Conservation (phyloP, 2,797 vertebrate genomes). For the Gobionotothen gibberifrons region DNA sequence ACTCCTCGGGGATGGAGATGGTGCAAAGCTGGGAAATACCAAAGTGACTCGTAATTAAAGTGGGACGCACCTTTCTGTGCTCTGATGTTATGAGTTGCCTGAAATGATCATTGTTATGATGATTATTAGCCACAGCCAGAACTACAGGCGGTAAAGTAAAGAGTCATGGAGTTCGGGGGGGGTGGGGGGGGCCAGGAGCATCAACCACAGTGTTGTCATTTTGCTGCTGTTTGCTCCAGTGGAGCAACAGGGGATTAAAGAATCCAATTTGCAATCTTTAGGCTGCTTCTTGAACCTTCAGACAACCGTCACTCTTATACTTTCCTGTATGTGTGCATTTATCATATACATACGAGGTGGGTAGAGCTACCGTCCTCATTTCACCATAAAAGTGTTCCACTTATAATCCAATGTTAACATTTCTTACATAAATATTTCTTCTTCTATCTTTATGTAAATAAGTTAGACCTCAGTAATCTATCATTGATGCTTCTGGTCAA, state of each 20-base stretch:
- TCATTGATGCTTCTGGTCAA: not conserved
- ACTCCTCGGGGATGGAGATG: conserved; percentile 27
- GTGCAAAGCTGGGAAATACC: conserved; percentile 50
- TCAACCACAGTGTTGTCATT: not conserved
- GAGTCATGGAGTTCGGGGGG: not conserved
- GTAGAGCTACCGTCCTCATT: not conserved
- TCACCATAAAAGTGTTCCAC: not conserved
- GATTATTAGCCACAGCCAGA: conserved; percentile 14
- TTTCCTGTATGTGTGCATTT: conserved; percentile 6
- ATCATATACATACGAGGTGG: not conserved
- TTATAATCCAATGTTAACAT: not conserved
- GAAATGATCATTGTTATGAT: not conserved
- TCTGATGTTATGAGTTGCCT: not conserved
- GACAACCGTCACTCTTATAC: conserved; percentile 26
- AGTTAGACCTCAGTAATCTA: not conserved
- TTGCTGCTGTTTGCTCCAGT: conserved; percentile 47
- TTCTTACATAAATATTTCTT: not conserved
- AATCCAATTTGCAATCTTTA: conserved; percentile 57
- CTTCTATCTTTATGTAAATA: not conserved
- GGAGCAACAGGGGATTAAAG: conserved; percentile 60
- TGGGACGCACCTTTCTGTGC: conserved; percentile 1
- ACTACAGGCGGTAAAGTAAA: not conserved
- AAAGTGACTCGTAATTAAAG: conserved; percentile 5
- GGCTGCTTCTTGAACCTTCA: conserved; percentile 43
- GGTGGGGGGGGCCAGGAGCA: conserved; percentile 1